These are phyloP conservation scores for Anseranas semipalmata DNA, from an alignment of 2,113 vertebrate species.

Conservation along the genomic window DNA sequence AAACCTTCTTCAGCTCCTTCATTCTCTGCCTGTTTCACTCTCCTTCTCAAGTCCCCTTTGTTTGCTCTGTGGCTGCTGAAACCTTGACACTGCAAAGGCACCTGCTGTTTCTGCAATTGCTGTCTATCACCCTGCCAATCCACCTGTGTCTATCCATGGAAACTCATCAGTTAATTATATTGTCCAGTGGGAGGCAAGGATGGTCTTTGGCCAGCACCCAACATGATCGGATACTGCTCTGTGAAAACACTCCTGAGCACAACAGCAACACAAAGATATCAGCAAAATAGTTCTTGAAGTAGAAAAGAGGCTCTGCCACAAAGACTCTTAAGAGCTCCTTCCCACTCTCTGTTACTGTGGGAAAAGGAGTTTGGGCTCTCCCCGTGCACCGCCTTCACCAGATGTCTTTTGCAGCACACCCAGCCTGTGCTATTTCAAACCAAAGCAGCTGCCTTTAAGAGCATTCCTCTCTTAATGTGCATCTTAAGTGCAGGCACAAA, in stretches of 20 bases:
- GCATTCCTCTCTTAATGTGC: neutral
- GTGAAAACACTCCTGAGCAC: neutral
- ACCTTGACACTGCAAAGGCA: neutral
- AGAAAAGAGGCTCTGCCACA: neutral
- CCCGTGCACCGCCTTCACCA: rapidly evolving
- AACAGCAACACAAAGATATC: neutral
- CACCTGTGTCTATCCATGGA: neutral
- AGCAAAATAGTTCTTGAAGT: neutral
- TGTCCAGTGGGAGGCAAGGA: neutral
- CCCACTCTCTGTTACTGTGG: neutral
- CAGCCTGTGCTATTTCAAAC: neutral
- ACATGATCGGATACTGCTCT: neutral
- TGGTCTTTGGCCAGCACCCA: neutral
- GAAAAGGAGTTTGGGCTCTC: neutral
- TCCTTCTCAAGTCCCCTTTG: neutral
- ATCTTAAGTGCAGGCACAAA: neutral
- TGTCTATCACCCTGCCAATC: rapidly evolving
- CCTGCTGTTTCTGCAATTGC: neutral
- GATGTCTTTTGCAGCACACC: neutral
- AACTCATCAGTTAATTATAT: neutral
- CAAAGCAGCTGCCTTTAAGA: neutral
- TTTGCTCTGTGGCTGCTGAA: neutral
- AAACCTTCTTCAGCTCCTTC: neutral
- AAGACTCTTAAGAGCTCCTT: neutral
- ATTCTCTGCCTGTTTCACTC: neutral